Evolutionary conservation across 2,113 vertebrate species (phyloP), one percentile per base, ranked within the genome.

Genomic region (Cephalopterus ornatus): DNA sequence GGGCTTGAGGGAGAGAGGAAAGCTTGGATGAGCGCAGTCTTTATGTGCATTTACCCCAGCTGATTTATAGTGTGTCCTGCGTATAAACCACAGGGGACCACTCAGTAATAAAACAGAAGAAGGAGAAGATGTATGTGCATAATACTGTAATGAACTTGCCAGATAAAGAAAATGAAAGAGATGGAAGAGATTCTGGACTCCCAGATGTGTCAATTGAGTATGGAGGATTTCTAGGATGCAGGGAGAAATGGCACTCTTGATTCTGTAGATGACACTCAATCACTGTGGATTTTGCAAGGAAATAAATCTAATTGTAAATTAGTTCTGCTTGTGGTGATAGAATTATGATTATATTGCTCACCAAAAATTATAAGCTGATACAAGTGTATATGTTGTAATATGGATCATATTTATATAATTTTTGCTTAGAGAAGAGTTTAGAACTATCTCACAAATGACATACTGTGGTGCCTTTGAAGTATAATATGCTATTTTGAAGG

Each of bases 21-120:
- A 92, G 35, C 85, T 84, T 66, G 61, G 35, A 68, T 95, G 82
- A 80, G 78, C 30, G 11, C 65, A 87, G 61, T 76, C 65, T 86
- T 95, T 71, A 78, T 70, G 58, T 53, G 63, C 68, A 18, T 80
- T 88, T 93, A 90, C 52, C 49, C 56, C 30, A 26, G 18, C 2
- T 94, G 78, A 96, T 95, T 83, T 94, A 75, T 81, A 65, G 41
- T 55, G 20, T 89, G 33, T 71, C 44, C 30, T 76, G n/a, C 23
- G 19, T 73, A 61, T 90, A 84, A 96, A 95, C 85, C 23, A 56
- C 52, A 89, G 68, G 55, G 44, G 30, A 86, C 16, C 32, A 65
- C 88, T 92, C 72, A 76, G 49, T 68, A 65, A 80, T 24, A 15
- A 70, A 88, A 79, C 1, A 73, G 74, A 58, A 80, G 85, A 87